A percentile compares a stretch with the other conserved stretches of the same genome.
These are phyloP conservation scores for Cerastoderma edule DNA, from an alignment of 2,888 invertebrate genomes.

Conservation along the genomic window DNA sequence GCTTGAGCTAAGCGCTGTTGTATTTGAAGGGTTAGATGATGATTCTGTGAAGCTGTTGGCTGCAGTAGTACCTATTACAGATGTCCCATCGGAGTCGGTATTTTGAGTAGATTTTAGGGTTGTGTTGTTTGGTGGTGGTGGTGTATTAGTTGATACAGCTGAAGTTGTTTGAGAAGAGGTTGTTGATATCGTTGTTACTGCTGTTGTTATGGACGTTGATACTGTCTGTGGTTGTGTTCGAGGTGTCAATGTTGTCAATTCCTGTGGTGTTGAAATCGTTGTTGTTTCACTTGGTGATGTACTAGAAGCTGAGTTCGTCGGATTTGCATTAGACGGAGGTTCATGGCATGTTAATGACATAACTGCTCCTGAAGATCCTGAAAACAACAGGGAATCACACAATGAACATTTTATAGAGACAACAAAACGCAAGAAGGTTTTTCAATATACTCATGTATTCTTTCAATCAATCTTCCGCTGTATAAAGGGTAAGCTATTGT, in stretches of 20 bases:
- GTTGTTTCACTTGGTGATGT: neutral
- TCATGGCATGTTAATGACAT: slow-evolving; percentile 14
- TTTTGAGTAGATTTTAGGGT: no score
- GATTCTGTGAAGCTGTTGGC: neutral
- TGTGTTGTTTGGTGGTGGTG: no score
- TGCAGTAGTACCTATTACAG: no score
- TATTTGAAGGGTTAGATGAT: neutral
- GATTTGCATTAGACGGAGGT: neutral
- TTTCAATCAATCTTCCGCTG: no score
- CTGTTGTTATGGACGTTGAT: neutral
- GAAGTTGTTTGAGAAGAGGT: neutral
- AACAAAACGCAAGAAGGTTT: no score
- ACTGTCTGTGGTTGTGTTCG: neutral
- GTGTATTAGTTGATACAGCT: neutral
- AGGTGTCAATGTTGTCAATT: neutral
- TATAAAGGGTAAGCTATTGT: no score
- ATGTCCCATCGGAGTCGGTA: no score
- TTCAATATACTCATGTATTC: no score
- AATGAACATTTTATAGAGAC: no score
- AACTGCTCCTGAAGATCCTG: slow-evolving; percentile 14
- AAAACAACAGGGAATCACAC: neutral
- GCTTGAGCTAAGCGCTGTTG: no score
- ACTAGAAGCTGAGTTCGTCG: neutral
- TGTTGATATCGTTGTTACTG: neutral
- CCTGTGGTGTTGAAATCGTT: slow-evolving; percentile 12